Evolutionary conservation across 1,140 invertebrate genomes (phyloP), one percentile per base, ranked within the genome.

Genomic region (Hycleus cichorii): DNA sequence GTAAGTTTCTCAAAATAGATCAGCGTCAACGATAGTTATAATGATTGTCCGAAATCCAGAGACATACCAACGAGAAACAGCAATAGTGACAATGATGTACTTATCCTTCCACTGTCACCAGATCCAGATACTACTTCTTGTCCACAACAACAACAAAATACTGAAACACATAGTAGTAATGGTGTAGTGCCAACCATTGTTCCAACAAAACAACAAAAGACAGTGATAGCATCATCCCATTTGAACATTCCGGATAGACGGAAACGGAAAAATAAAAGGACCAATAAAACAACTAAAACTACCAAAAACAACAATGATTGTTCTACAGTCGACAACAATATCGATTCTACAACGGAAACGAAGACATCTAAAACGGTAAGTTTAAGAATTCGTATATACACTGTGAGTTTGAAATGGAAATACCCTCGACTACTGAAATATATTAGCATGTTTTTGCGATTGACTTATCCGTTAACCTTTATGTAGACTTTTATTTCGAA

Each of bases 61-160:
- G 1, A 5, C 40, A 10, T n/a, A n/a, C 3, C 10, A 47, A 25
- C 45, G 9, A 5, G 26, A 47, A 42, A 42, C 3, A 42, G 9
- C 40, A 42, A n/a, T 54, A 40, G 53, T 47, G 63, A 45, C 64
- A 64, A 67, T 11, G 70, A 74, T 50, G 64, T 72, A 11, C 53
- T 73, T n/a, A 71, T 72, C 40, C 59, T 73, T 40, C 72, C 72
- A 9, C 48, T 73, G 32, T 69, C 72, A 24, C 69, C 72, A 39
- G 66, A 72, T 47, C 64, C 72, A 54, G 76, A 72, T 60, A 58
- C 44, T 25, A 32, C 55, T 49, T 12, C 46, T 46, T 10, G 24
- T 40, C 26, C 26, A 51, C 47, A 47, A 50, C 43, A 45, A 48
- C 55, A 42, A n/a, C 11, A 10, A 42, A 42, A 42, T 42, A 42